Conservation (phyloP, 2,113 vertebrate species). For the Platichthys stellatus region DNA sequence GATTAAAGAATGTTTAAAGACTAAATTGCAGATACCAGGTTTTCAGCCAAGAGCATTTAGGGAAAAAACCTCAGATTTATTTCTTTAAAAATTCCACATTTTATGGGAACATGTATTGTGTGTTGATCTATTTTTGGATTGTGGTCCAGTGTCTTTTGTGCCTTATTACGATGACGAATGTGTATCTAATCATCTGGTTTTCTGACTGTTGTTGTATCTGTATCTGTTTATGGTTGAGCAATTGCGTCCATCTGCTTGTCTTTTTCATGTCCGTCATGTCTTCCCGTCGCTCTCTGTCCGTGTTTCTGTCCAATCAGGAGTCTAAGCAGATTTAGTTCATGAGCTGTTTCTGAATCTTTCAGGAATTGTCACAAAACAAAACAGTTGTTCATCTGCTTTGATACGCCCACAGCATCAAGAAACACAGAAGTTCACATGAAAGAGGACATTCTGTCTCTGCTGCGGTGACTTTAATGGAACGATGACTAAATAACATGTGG, state of each 20-base stretch:
- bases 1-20: background rate
- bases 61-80: background rate
- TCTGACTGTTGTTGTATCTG: slow-evolving; percentile 21
- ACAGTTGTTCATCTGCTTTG: background rate
- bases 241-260: slow-evolving; percentile 19
- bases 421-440: background rate
- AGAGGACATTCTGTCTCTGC: too few species aligned
- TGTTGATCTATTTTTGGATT: slow-evolving; percentile 26
- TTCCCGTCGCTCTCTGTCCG: slow-evolving; percentile 14
- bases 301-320: background rate
- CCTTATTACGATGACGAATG: slow-evolving; percentile 57
- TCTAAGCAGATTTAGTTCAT: slow-evolving; percentile 10
- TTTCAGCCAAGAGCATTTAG: slow-evolving; percentile 8
- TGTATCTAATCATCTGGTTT: slow-evolving; percentile 17
- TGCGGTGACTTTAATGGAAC: background rate
- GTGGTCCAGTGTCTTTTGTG: slow-evolving; percentile 60
- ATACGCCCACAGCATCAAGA: background rate
- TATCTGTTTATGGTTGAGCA: slow-evolving; percentile 19
- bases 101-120: slow-evolving; percentile 6
- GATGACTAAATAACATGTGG: slow-evolving; percentile 8
- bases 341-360: slow-evolving; percentile 16
- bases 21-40: slow-evolving; percentile 15
- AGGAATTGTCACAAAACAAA: slow-evolving; percentile 1
- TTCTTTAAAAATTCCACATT: slow-evolving; percentile 5
- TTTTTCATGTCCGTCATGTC: slow-evolving; percentile 15